Evolutionary conservation across 1,140 invertebrate species (phyloP).

Genomic region (Heliconius hermathena): DNA sequence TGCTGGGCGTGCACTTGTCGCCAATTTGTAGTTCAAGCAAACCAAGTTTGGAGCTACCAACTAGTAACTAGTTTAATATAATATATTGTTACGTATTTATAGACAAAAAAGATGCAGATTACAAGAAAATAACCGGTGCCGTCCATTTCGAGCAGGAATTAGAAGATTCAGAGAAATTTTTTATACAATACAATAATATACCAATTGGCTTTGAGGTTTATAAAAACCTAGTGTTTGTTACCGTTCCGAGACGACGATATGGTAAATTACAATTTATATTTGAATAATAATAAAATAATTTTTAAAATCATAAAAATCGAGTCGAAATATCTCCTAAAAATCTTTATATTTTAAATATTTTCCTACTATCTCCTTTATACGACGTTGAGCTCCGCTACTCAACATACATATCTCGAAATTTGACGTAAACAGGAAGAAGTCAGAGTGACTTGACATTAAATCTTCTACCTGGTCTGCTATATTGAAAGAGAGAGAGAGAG

Average conservation of each 20-base stretch:
- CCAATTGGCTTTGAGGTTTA: conserved; percentile 87
- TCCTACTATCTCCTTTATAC: too few relatives aligned
- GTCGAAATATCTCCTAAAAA: too few relatives aligned
- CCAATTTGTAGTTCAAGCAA: too few relatives aligned
- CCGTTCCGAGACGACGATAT: conserved; percentile 85
- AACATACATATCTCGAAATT: too few relatives aligned
- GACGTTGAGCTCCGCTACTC: too few relatives aligned
- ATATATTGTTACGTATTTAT: conserved; percentile 27
- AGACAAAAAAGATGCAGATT: conserved; percentile 46
- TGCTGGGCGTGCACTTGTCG: too few relatives aligned
- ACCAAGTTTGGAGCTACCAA: background rate
- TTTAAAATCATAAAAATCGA: too few relatives aligned
- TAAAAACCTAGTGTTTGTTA: conserved; percentile 86
- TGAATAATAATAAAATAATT: too few relatives aligned
- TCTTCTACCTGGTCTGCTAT: background rate
- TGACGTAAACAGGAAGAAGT: too few relatives aligned
- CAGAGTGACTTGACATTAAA: too few relatives aligned
- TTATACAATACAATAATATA: conserved; percentile 86
- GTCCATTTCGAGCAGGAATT: conserved; percentile 45
- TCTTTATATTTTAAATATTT: too few relatives aligned
- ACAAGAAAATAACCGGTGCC: conserved; percentile 16
- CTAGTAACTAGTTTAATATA: background rate
- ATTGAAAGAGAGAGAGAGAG: background rate
- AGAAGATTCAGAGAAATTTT: conserved; percentile 62
- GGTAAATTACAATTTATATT: conserved; percentile 62